Evolutionary conservation across 2,888 invertebrate genomes (phyloP).

Genomic region (Parelbella ahira): DNA sequence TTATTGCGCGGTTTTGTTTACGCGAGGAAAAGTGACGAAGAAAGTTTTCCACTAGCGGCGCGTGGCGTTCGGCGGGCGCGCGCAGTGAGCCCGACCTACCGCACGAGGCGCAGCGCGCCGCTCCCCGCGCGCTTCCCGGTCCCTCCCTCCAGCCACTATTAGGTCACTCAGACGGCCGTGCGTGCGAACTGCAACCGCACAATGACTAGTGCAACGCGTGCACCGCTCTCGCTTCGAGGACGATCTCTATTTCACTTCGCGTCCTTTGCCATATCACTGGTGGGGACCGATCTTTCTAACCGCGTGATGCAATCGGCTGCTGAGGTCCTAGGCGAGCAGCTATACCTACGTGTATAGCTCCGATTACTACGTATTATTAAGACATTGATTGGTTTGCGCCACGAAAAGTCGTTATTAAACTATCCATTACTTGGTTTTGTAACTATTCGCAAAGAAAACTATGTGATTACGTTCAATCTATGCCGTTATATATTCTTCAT

Average conservation of each 20-base stretch:
- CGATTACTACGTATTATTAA: slow-evolving; percentile 47
- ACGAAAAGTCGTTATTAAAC: slow-evolving; percentile 1
- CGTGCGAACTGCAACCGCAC: slow-evolving; percentile 77
- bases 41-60: slow-evolving; percentile 74
- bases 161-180: slow-evolving; percentile 76
- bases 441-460: no score
- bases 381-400: slow-evolving; percentile 26
- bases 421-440: slow-evolving; percentile 6
- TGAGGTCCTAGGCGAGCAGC: slow-evolving; percentile 59
- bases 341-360: slow-evolving; percentile 48
- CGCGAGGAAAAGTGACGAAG: slow-evolving; percentile 71
- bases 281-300: slow-evolving; percentile 79
- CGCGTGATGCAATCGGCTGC: slow-evolving; percentile 66
- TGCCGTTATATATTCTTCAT: no score
- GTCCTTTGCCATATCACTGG: slow-evolving; percentile 77
- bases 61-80: slow-evolving; percentile 61
- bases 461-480: no score
- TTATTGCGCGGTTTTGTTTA: slow-evolving; percentile 65
- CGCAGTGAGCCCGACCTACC: slow-evolving; percentile 79
- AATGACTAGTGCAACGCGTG: slow-evolving; percentile 79
- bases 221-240: slow-evolving; percentile 80
- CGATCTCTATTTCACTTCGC: slow-evolving; percentile 79
- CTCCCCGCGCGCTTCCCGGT: slow-evolving; percentile 73
- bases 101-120: slow-evolving; percentile 62
- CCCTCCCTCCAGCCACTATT: slow-evolving; percentile 79